phyloP scores from a whole-genome alignment of 2,888 invertebrate species.

The Scaptomyza reducta region DNA sequence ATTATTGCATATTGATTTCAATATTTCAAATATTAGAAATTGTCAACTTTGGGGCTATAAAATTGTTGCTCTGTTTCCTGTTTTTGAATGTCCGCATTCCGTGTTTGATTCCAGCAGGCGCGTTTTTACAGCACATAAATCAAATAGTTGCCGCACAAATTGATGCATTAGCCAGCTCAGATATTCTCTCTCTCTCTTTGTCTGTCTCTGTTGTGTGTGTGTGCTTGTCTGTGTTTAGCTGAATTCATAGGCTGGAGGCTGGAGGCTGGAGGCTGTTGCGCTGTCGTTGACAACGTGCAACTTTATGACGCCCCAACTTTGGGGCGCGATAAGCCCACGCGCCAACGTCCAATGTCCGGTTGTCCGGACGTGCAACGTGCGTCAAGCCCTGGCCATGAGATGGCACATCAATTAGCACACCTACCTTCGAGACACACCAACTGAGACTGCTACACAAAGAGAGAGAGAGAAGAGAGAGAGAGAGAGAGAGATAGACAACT shows the following conservation, averaged over 20 bases:
- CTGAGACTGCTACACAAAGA: neutral
- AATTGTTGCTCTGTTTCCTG: constrained; percentile 27
- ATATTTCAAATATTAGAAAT: neutral
- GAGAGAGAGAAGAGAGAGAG: neutral
- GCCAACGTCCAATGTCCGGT: constrained; percentile 37
- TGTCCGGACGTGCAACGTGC: constrained; percentile 46
- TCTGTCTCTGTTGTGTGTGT: constrained; percentile 11
- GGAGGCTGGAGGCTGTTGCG: constrained; percentile 24
- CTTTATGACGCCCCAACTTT: constrained; percentile 75
- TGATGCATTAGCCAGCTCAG: constrained; percentile 70
- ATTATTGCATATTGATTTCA: neutral
- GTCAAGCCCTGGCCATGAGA: constrained; percentile 56
- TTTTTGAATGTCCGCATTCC: constrained; percentile 41
- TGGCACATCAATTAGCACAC: constrained; percentile 77
- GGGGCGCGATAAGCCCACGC: constrained; percentile 74
- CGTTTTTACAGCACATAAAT: constrained; percentile 61
- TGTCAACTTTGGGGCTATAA: neutral
- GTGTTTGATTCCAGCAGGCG: constrained; percentile 42
- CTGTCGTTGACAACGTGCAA: constrained; percentile 69
- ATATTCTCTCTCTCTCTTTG: constrained; percentile 27
- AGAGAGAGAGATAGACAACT: constrained; percentile 11
- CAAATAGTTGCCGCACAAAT: constrained; percentile 74
- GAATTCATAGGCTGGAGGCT: constrained; percentile 16
- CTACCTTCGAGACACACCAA: constrained; percentile 43
- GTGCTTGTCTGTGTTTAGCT: neutral